These are phyloP conservation scores for Jacana jacana DNA, from an alignment of 2,113 vertebrate genomes.

Conservation along the genomic window DNA sequence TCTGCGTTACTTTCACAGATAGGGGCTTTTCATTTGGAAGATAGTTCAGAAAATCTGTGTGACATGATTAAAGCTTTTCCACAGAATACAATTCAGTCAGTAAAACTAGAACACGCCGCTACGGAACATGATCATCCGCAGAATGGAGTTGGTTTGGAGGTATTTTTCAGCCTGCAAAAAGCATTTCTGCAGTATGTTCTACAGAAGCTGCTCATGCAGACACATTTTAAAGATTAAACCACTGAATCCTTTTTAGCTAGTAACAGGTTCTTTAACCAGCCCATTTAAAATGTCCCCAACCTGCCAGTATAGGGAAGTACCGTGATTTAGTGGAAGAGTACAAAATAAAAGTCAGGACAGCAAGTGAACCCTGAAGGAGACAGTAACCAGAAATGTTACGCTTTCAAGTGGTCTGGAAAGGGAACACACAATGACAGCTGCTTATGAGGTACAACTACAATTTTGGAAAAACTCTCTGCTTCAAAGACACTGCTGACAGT, in stretches of 20 bases:
- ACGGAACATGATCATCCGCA: not conserved
- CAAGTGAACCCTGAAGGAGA: not conserved
- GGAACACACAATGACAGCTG: not conserved
- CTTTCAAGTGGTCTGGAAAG: not conserved
- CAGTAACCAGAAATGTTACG: not conserved
- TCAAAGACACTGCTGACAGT: not conserved
- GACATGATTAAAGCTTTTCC: slow-evolving; percentile 13
- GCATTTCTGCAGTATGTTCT: not conserved
- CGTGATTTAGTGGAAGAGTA: not conserved
- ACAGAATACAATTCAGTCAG: not conserved
- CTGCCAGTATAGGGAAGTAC: not conserved
- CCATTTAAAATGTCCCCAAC: not conserved
- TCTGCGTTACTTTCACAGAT: slow-evolving; percentile 17
- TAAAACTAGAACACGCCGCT: not conserved
- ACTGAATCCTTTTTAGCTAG: not conserved
- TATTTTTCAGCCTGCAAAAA: not conserved
- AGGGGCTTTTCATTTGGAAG: slow-evolving; percentile 10
- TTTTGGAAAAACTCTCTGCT: not conserved
- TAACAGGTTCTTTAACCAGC: not conserved
- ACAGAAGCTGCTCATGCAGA: not conserved
- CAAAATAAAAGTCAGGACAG: not conserved
- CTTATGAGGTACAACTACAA: not conserved
- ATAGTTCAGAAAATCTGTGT: not conserved
- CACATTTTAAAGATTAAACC: not conserved
- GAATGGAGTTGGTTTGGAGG: not conserved